Evolutionary conservation across 2,797 vertebrate species (phyloP).

Genomic region (Rhyacichthys aspro): DNA sequence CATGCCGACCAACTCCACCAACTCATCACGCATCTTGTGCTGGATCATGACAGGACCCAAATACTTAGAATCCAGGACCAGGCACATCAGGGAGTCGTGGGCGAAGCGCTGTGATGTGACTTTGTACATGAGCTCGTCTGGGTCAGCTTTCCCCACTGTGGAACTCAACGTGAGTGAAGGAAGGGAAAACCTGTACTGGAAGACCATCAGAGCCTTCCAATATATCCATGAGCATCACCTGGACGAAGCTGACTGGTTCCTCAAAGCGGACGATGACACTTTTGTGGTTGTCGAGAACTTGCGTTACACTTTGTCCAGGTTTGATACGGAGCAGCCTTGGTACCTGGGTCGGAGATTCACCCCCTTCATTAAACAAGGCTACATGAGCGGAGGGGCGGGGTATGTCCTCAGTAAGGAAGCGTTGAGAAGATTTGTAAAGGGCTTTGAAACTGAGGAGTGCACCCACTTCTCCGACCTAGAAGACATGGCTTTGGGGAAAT

Average conservation of each 20-base stretch:
- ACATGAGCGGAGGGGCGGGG: constrained; percentile 93
- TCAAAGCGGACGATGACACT: constrained; percentile 92
- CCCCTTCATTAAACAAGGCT: constrained; percentile 87
- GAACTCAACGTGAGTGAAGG: constrained; percentile 89
- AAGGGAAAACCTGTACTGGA: constrained; percentile 90
- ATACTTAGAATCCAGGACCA: constrained; percentile 84
- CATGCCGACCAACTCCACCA: constrained; percentile 68
- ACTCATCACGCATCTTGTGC: constrained; percentile 84
- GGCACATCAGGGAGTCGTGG: constrained; percentile 87
- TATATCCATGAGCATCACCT: constrained; percentile 87
- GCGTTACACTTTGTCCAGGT: constrained; percentile 81
- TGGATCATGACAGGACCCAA: constrained; percentile 92
- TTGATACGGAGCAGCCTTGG: constrained; percentile 81
- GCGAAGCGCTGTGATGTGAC: constrained; percentile 85
- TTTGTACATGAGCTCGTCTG: constrained; percentile 90
- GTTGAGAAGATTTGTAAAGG: constrained; percentile 84
- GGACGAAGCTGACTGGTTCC: constrained; percentile 90
- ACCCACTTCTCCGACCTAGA: constrained; percentile 84
- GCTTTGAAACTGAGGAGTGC: constrained; percentile 83
- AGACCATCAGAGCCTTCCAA: constrained; percentile 91
- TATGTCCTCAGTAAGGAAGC: constrained; percentile 93
- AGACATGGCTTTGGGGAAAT: constrained; percentile 89
- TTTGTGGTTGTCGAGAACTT: constrained; percentile 89
- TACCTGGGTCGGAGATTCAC: constrained; percentile 88
- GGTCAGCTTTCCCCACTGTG: constrained; percentile 88